Conservation (phyloP, 1,140 invertebrate genomes). For the Riptortus pedestris region DNA sequence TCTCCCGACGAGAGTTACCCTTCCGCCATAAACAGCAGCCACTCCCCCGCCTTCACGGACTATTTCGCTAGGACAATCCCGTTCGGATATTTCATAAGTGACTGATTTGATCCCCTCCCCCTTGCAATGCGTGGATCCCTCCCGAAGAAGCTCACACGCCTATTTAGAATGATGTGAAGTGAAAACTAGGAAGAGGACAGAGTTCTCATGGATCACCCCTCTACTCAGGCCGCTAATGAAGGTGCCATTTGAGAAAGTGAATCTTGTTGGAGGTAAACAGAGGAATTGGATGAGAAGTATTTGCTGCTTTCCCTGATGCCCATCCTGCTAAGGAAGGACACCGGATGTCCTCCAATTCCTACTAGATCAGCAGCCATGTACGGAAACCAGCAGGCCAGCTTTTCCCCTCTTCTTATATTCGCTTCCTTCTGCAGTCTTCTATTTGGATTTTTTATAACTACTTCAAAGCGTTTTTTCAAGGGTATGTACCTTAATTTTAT, state of each 20-base stretch:
- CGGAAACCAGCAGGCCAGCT: slow-evolving; percentile 3
- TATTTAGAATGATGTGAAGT: too few species aligned
- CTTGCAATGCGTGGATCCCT: too few species aligned
- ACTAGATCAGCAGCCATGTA: not conserved
- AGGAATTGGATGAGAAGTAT: not conserved
- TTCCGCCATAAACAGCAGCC: too few species aligned
- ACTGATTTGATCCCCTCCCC: too few species aligned
- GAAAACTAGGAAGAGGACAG: slow-evolving; percentile 5
- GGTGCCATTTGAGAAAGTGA: slow-evolving; percentile 12
- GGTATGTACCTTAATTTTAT: not conserved
- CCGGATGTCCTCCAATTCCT: not conserved
- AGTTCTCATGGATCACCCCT: not conserved
- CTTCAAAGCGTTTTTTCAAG: not conserved
- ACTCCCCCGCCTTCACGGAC: too few species aligned
- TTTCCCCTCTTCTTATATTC: slow-evolving; percentile 1
- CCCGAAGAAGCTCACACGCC: too few species aligned
- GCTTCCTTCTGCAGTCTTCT: slow-evolving; percentile 7
- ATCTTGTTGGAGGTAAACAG: not conserved
- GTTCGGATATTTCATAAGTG: too few species aligned
- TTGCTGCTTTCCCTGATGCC: not conserved
- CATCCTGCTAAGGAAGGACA: not conserved
- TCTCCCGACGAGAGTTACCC: too few species aligned
- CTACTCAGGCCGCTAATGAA: not conserved
- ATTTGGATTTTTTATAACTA: not conserved
- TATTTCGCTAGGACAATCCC: too few species aligned